A percentile compares a stretch with the other conserved stretches of the same genome.
phyloP scores from a whole-genome alignment of 1,140 invertebrate genomes.

The Lerema accius region DNA sequence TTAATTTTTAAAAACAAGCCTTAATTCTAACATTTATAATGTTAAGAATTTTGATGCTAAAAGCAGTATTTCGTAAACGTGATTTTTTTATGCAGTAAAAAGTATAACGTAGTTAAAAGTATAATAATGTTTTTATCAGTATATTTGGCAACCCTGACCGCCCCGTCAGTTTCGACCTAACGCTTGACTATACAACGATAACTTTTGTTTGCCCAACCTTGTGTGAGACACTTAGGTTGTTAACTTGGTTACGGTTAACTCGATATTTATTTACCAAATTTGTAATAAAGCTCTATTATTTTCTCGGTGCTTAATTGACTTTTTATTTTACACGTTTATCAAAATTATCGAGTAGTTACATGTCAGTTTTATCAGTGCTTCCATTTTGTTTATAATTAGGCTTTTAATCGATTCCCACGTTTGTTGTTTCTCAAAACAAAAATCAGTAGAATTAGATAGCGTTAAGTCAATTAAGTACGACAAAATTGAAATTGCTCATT shows the following conservation, averaged over 20 bases:
- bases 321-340: slow-evolving; percentile 34
- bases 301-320: slow-evolving; percentile 45
- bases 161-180: slow-evolving; percentile 74
- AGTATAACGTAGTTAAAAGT: too few relatives aligned
- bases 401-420: slow-evolving; percentile 18
- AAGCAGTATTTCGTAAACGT: too few relatives aligned
- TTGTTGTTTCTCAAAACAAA: slow-evolving; percentile 17
- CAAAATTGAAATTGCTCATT: slow-evolving; percentile 53
- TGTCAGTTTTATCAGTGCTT: too few relatives aligned
- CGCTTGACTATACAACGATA: slow-evolving; percentile 66
- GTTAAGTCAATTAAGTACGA: slow-evolving; percentile 34
- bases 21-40: too few relatives aligned
- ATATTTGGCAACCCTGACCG: too few relatives aligned
- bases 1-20: too few relatives aligned
- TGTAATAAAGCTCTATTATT: slow-evolving; percentile 66
- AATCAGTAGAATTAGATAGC: slow-evolving; percentile 31
- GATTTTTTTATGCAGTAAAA: too few relatives aligned
- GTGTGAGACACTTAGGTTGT: slow-evolving; percentile 74
- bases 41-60: too few relatives aligned
- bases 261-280: slow-evolving; percentile 64
- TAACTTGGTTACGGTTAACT: slow-evolving; percentile 60
- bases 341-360: too few relatives aligned
- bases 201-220: slow-evolving; percentile 78
- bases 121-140: too few relatives aligned
- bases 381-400: neutral